Percentiles rank a stretch among this genome's conserved stretches.
Evolutionary conservation across 2,888 invertebrate genomes (phyloP).

Genomic region (Trissolcus brochymenae): DNA sequence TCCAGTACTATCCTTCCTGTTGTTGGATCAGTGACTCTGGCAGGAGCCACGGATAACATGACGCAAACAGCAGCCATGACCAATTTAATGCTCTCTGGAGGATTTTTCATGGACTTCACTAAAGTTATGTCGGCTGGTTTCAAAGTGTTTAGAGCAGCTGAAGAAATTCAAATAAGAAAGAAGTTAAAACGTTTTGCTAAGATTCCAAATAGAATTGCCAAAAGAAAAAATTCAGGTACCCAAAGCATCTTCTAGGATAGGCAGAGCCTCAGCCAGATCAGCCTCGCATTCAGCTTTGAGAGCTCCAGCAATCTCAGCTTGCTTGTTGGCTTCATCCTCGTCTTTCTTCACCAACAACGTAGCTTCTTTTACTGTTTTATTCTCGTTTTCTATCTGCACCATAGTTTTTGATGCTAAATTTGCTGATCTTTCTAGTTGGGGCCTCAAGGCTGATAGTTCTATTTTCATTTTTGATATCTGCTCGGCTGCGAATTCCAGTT

Average conservation of each 20-base stretch:
- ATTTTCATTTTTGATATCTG: slow-evolving; percentile 87
- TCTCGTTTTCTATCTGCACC: slow-evolving; percentile 86
- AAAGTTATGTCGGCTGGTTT: slow-evolving; percentile 90
- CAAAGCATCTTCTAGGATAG: slow-evolving; percentile 86
- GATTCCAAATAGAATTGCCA: not conserved
- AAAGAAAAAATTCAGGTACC: slow-evolving; percentile 45
- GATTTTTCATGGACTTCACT: slow-evolving; percentile 93
- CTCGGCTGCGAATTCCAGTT: slow-evolving; percentile 85
- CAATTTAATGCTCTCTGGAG: slow-evolving; percentile 87
- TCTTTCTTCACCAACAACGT: slow-evolving; percentile 89
- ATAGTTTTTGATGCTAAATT: slow-evolving; percentile 86
- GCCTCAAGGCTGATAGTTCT: slow-evolving; percentile 85
- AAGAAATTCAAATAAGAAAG: slow-evolving; percentile 32
- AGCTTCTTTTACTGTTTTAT: slow-evolving; percentile 86
- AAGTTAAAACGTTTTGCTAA: not conserved
- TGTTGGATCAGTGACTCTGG: slow-evolving; percentile 84
- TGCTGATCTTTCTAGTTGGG: slow-evolving; percentile 85
- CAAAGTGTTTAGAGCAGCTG: slow-evolving; percentile 87
- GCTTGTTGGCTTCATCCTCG: slow-evolving; percentile 90
- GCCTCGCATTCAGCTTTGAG: slow-evolving; percentile 94
- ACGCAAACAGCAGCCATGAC: slow-evolving; percentile 95
- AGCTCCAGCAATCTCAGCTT: slow-evolving; percentile 89
- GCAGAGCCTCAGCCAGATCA: slow-evolving; percentile 91
- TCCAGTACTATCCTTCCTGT: slow-evolving; percentile 85
- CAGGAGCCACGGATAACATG: slow-evolving; percentile 87